Evolutionary conservation across 23 tunicate genomes (phyloP), one percentile per base, ranked within the genome.

Genomic region (Ciona savignyi): DNA sequence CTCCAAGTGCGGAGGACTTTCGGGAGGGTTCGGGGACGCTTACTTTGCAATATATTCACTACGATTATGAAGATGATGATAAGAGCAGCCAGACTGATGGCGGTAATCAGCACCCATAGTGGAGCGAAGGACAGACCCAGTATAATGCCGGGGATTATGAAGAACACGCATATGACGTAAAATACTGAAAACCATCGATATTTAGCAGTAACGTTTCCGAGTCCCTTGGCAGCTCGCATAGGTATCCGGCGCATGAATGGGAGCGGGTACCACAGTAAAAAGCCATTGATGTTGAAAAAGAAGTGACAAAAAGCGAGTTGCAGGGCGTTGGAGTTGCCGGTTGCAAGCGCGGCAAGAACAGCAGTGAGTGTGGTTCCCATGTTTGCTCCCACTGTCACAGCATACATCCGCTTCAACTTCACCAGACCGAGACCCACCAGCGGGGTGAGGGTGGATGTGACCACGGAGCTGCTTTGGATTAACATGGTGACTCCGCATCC

Each of bases 121-220:
- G 73, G 78, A 23, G 83, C 88, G 24, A 89, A 49, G 28, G 85
- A 72, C 33, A 90, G 69, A 6, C 82, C 89, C 21, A 90, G 72
- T 4, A 83, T 62, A 23, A 79, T 27, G n/a, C 34, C 70, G 4
- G 97, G 97, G 29, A 83, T 75, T 3, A 83, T 3, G 34, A 90
- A 83, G 35, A 90, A 90, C 31, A 71, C 89, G 3, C 32, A 2
- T 27, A 84, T 23, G 1, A 90, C 65, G 64, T 90, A 90, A 32
- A 79, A 24, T 1, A 83, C 85, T 26, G 98, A 85, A 62, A 85
- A 92, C 98, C 98, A 92, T 4, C 92, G 79, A 65, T 92, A 92
- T 56, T 76, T 87, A 30, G 90, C 98, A 0, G 98, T 92, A 1
- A 80, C 80, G 73, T 81, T 80, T 9, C 98, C 98, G 26, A 85